phyloP scores from a whole-genome alignment of 2,888 invertebrate genomes.

The Protophormia terraenovae region DNA sequence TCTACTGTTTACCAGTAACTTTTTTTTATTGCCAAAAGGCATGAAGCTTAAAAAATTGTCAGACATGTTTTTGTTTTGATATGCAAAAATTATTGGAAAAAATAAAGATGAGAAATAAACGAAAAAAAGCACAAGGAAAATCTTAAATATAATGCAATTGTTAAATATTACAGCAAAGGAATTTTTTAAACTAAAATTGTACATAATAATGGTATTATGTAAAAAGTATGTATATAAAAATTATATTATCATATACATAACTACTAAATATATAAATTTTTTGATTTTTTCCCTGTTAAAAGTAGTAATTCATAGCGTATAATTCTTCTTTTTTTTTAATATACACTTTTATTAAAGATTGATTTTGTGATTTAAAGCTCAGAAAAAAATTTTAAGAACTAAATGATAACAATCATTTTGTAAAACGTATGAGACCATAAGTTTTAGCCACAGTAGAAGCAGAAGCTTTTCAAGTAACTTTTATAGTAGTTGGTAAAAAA shows the following conservation, averaged over 20 bases:
- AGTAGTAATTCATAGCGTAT: slow-evolving; percentile 36
- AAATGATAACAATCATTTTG: slow-evolving; percentile 63
- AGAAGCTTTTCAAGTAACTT: slow-evolving; percentile 31
- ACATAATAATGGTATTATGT: slow-evolving; percentile 27
- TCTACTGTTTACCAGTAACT: not conserved
- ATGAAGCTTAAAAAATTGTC: slow-evolving; percentile 69
- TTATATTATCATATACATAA: no score
- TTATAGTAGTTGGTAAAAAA: not conserved
- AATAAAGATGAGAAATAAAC: slow-evolving; percentile 48
- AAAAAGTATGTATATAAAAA: not conserved
- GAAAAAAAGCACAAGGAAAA: slow-evolving; percentile 17
- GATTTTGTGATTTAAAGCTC: slow-evolving; percentile 41
- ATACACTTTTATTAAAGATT: slow-evolving; percentile 24
- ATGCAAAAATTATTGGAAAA: slow-evolving; percentile 70
- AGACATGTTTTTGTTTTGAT: slow-evolving; percentile 68
- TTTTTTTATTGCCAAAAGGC: slow-evolving; percentile 65
- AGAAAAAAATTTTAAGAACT: slow-evolving; percentile 50
- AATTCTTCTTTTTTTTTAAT: not conserved
- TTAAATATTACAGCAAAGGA: slow-evolving; percentile 30
- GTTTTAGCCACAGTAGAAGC: slow-evolving; percentile 50
- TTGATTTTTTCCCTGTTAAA: not conserved
- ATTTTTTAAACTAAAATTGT: slow-evolving; percentile 7
- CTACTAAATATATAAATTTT: not conserved
- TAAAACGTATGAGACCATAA: slow-evolving; percentile 25
- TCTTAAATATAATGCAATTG: slow-evolving; percentile 49